Conservation (phyloP, 2,113 vertebrate species). For the Perca schrenkii region DNA sequence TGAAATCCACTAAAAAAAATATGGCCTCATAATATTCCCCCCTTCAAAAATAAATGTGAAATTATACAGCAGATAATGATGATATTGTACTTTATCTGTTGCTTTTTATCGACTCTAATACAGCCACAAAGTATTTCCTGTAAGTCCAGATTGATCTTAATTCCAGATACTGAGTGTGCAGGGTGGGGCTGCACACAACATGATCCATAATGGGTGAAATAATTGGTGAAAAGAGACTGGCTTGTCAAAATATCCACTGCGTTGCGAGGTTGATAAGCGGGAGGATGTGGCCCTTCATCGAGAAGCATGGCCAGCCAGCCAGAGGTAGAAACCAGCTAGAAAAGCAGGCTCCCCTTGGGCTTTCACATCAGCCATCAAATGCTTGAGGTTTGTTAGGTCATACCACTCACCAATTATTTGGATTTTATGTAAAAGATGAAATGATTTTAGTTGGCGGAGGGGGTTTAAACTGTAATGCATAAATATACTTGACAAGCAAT, state of each 20-base stretch:
- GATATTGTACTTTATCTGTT: constrained; percentile 19
- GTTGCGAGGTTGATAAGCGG: constrained; percentile 72
- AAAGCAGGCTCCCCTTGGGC: constrained; percentile 75
- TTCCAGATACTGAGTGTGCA: constrained; percentile 50
- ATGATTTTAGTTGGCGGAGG: constrained; percentile 80
- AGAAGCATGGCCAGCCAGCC: constrained; percentile 67
- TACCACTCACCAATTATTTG: constrained; percentile 84
- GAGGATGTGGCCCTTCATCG: constrained; percentile 69
- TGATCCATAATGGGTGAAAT: constrained; percentile 82
- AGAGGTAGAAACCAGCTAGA: constrained; percentile 78
- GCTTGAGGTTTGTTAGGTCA: constrained; percentile 78
- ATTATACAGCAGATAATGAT: constrained; percentile 24
- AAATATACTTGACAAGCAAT: constrained; percentile 78
- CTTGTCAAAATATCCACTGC: constrained; percentile 77
- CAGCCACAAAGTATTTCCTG: constrained; percentile 38
- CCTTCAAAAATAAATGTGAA: constrained; percentile 26
- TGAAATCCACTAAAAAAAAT: constrained; percentile 25
- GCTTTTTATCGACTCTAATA: constrained; percentile 28
- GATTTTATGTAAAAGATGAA: constrained; percentile 85
- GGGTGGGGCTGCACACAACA: constrained; percentile 55
- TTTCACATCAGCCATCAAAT: constrained; percentile 78
- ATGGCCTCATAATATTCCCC: constrained; percentile 17
- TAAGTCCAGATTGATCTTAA: constrained; percentile 64
- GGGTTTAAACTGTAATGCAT: constrained; percentile 67
- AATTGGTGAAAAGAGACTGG: constrained; percentile 81